These are phyloP conservation scores for Sussaba pulchella DNA, from an alignment of 2,888 invertebrate species.

Conservation along the genomic window DNA sequence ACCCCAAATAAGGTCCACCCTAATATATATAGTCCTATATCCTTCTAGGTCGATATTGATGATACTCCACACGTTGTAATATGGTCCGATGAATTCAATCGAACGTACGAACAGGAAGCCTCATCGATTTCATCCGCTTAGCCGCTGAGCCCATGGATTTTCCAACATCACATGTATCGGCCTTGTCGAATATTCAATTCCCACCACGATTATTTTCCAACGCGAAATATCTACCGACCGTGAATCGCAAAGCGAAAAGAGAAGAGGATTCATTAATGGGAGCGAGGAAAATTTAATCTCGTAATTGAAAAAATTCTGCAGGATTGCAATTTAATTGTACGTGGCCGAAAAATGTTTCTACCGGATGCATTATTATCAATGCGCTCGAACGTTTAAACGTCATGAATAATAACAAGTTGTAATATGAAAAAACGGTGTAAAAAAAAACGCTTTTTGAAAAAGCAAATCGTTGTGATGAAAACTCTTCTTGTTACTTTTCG, in stretches of 20 bases:
- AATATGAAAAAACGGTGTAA: no score
- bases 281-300: neutral
- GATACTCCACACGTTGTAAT: no score
- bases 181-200: slow-evolving; percentile 4
- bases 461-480: no score
- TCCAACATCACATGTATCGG: slow-evolving; percentile 4
- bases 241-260: neutral
- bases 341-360: neutral
- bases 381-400: neutral
- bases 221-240: neutral
- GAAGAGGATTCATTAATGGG: neutral
- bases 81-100: neutral
- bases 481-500: no score
- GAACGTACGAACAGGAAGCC: neutral
- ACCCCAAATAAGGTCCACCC: no score
- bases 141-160: slow-evolving; percentile 1
- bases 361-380: neutral
- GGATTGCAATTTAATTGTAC: neutral
- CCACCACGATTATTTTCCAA: neutral
- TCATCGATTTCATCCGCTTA: slow-evolving; percentile 8
- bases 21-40: no score
- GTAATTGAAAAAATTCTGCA: neutral
- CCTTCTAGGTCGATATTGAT: no score
- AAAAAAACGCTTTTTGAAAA: no score
- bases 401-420: neutral